Base-by-base conservation (phyloP, 2,797 vertebrate species). In the Dendrocincla fuliginosa region DNA sequence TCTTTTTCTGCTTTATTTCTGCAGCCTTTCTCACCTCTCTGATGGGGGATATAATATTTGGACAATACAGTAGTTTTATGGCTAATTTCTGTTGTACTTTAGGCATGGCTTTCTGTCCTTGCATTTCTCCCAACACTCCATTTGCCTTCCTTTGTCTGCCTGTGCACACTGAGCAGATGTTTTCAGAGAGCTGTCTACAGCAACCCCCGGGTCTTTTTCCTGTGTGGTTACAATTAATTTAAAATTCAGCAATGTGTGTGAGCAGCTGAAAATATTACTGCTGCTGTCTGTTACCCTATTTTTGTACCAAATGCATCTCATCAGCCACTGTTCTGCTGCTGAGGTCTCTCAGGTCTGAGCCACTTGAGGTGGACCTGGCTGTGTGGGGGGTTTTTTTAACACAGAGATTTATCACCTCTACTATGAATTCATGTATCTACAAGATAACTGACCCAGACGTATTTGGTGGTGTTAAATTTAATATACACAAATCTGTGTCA, bases 171-270 rank as follows among this genome's bases (percentile, higher is more conserved):
- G 73, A 96, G 91, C 96, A 97, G 95, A 96, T 95, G 95, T 96
- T 97, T 95, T 57, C 71, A 49, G 75, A 93, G 89, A 79, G 69
- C 75, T 69, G n/a, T 91, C 80, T 88, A 18, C 88, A 78, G 70
- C 67, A 89, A 49, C 93, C 93, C 84, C 25, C 65, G 33, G 96
- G 94, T 95, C 96, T 94, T 96, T 93, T 92, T 87, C 86, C 81
- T 90, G 6, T 76, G 70, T 89, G 67, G 42, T 91, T 95, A 83
- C 80, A 94, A 76, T 93, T 89, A 87, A 92, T 95, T 93, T 92
- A 64, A 84, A 91, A 93, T 88, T 91, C 93, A 94, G 84, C 70
- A 88, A 37, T 37, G 81, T 95, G 89, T 89, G 80, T 1, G 32
- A 97, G 73, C 79, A 94, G 87, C 84, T 95, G 86, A 82, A 91